Conservation (phyloP, 2,113 vertebrate genomes). For the Cisticola juncidis region DNA sequence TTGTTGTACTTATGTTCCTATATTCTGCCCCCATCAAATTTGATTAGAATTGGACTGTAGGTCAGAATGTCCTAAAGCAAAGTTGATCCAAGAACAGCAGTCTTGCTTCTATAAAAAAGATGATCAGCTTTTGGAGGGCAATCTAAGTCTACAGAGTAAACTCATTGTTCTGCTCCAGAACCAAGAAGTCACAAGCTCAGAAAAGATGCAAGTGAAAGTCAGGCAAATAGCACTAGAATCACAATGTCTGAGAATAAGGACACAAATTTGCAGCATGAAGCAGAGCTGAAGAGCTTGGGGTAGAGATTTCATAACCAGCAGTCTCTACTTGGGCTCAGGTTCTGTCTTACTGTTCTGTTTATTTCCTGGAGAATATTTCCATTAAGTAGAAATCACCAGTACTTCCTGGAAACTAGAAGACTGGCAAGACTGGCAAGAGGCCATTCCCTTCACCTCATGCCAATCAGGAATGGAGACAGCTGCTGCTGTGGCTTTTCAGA, state of each 20-base stretch:
- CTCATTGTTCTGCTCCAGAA: not conserved
- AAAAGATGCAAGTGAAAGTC: not conserved
- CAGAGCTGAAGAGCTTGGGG: not conserved
- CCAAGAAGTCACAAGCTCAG: not conserved
- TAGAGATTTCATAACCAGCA: not conserved
- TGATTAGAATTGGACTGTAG: not conserved
- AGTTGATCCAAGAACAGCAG: not conserved
- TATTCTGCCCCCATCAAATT: not conserved
- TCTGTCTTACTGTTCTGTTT: not conserved
- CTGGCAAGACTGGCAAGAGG: not conserved
- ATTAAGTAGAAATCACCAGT: not conserved
- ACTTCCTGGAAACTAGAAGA: not conserved
- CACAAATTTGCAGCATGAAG: not conserved
- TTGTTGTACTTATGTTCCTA: not conserved
- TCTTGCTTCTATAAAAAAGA: not conserved
- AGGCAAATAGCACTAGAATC: not conserved
- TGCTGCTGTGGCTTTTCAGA: not conserved
- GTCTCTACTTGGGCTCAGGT: not conserved
- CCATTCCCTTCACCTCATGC: not conserved
- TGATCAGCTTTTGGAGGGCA: not conserved
- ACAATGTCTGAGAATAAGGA: not conserved
- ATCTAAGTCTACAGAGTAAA: not conserved
- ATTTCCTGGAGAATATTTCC: not conserved
- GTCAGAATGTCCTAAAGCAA: not conserved
- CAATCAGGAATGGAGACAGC: not conserved